These are phyloP conservation scores for Papilio gigon DNA, from an alignment of 2,888 invertebrate genomes.

Conservation along the genomic window DNA sequence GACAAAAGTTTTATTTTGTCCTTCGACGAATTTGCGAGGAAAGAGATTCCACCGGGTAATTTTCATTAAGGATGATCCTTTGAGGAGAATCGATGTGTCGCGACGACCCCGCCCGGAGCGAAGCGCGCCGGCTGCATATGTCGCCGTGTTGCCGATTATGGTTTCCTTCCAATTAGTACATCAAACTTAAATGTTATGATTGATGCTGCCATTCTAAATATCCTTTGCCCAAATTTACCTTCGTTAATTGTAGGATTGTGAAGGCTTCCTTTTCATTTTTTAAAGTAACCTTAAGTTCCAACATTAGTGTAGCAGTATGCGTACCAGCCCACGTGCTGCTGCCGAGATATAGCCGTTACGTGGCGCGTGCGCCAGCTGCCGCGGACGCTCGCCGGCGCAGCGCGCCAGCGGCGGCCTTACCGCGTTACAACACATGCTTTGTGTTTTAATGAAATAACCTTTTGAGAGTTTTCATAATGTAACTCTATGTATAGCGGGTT, in stretches of 20 bases:
- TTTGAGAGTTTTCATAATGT: neutral
- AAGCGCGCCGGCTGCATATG: neutral
- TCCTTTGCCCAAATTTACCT: neutral
- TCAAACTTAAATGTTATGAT: neutral
- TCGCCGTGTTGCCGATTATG: neutral
- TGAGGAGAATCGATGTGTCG: slow-evolving; percentile 21
- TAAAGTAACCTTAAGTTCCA: neutral
- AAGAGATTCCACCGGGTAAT: slow-evolving; percentile 28
- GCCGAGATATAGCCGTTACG: slow-evolving; percentile 6
- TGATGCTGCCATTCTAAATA: neutral
- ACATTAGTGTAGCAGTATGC: neutral
- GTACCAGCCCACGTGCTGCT: neutral
- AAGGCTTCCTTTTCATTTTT: neutral
- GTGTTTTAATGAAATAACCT: neutral
- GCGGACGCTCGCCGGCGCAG: neutral
- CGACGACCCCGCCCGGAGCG: neutral
- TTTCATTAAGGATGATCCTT: slow-evolving; percentile 37
- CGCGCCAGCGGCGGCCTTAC: neutral
- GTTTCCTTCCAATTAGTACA: neutral
- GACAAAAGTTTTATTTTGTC: slow-evolving; percentile 37
- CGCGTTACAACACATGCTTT: neutral
- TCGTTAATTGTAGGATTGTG: neutral
- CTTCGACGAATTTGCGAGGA: slow-evolving; percentile 7
- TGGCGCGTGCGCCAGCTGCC: slow-evolving; percentile 2
- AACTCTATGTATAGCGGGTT: neutral